These are phyloP conservation scores for Drosophila kepulauana DNA, from an alignment of 1,140 invertebrate species.

Conservation along the genomic window DNA sequence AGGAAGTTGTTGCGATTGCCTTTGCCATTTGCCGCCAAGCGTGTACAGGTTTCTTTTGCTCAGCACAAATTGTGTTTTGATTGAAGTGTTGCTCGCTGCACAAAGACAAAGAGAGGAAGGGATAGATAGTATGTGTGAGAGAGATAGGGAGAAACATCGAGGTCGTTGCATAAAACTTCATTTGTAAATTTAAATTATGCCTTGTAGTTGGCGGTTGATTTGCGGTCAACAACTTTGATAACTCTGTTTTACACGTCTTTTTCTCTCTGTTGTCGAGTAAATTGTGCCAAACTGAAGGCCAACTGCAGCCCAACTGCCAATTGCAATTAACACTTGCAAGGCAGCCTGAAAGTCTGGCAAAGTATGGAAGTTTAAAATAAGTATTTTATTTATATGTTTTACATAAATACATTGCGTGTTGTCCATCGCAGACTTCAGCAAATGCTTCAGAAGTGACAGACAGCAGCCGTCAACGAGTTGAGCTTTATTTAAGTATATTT, in stretches of 20 bases:
- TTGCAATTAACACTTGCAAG: constrained; percentile 4
- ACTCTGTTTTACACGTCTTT: constrained; percentile 58
- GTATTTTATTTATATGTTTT: neutral
- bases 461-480: too few relatives aligned
- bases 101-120: neutral
- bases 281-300: constrained; percentile 2
- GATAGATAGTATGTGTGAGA: neutral
- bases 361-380: neutral
- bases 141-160: neutral
- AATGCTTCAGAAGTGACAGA: too few relatives aligned
- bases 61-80: constrained; percentile 77
- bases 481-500: neutral
- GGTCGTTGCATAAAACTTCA: constrained; percentile 42
- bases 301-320: neutral
- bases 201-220: constrained; percentile 48
- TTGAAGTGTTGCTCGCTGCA: constrained; percentile 66
- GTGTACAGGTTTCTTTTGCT: constrained; percentile 63
- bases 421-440: too few relatives aligned
- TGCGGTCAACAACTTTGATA: constrained; percentile 66
- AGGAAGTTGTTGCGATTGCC: constrained; percentile 47
- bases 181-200: constrained; percentile 70
- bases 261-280: constrained; percentile 10
- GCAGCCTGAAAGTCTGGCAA: neutral
- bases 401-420: too few relatives aligned
- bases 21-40: constrained; percentile 71